phyloP scores from a whole-genome alignment of 2,888 invertebrate species.

The Disparrhopalites patrizii region DNA sequence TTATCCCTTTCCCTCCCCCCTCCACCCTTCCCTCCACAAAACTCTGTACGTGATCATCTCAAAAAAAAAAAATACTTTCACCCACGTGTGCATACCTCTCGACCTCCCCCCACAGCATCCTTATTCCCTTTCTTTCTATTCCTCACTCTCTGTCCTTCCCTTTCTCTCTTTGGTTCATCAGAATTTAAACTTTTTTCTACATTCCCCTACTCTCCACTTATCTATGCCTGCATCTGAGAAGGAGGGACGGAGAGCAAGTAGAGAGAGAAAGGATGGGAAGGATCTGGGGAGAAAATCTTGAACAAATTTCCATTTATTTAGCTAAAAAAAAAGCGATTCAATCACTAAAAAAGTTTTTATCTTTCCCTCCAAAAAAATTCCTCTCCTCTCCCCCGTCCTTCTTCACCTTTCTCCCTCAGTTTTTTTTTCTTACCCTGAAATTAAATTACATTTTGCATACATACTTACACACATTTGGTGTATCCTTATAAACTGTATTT shows the following conservation, averaged over 20 bases:
- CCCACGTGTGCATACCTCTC: too few relatives aligned
- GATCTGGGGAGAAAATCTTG: slow-evolving; percentile 2
- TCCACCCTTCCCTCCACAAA: background rate
- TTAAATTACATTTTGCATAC: too few relatives aligned
- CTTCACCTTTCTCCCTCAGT: too few relatives aligned
- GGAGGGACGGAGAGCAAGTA: too few relatives aligned
- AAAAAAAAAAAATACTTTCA: too few relatives aligned
- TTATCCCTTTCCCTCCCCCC: background rate
- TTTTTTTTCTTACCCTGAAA: too few relatives aligned
- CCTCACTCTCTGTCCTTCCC: background rate
- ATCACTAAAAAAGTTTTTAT: background rate
- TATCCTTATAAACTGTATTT: too few relatives aligned
- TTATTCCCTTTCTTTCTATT: too few relatives aligned
- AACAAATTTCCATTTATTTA: slow-evolving; percentile 7
- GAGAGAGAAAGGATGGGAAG: background rate
- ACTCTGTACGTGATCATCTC: too few relatives aligned
- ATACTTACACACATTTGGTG: too few relatives aligned
- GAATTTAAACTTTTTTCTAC: background rate
- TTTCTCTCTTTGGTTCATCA: background rate
- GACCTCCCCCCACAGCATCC: too few relatives aligned
- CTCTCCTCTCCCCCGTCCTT: background rate
- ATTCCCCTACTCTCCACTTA: background rate
- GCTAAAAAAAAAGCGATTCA: slow-evolving; percentile 1
- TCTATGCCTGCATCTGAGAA: background rate
- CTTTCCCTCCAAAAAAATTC: slow-evolving; percentile 1